Percentiles rank a stretch among this genome's conserved stretches.
phyloP scores from a whole-genome alignment of 2,888 invertebrate species.

The Dolichomitus sp. region DNA sequence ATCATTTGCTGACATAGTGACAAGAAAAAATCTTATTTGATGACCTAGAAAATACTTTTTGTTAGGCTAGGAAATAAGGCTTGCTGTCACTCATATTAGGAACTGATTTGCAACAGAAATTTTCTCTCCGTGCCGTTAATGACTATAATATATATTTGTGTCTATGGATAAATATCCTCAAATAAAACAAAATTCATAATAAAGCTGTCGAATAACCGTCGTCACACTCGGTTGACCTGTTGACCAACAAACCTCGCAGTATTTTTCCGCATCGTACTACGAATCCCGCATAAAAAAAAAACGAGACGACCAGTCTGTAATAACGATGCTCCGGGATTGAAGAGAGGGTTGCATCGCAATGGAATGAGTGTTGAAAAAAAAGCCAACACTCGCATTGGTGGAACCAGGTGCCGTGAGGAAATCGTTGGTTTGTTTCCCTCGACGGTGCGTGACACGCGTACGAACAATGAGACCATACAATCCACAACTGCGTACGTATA shows the following conservation, averaged over 20 bases:
- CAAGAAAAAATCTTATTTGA: no score
- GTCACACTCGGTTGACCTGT: constrained; percentile 54
- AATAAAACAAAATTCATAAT: constrained; percentile 39
- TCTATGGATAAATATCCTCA: neutral
- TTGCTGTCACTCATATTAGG: no score
- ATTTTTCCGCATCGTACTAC: constrained; percentile 44
- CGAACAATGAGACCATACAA: constrained; percentile 78
- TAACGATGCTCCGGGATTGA: constrained; percentile 51
- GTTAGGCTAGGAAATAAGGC: no score
- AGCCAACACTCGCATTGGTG: constrained; percentile 69
- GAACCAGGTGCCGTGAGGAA: constrained; percentile 81
- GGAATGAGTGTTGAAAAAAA: constrained; percentile 67
- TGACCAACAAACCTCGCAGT: constrained; percentile 61
- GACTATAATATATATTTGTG: neutral
- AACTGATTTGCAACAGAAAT: no score
- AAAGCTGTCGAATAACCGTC: constrained; percentile 37
- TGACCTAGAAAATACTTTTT: no score
- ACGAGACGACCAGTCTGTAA: constrained; percentile 49
- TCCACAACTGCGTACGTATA: constrained; percentile 42
- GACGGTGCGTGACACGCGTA: constrained; percentile 81
- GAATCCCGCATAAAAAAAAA: constrained; percentile 39
- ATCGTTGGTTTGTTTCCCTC: constrained; percentile 81
- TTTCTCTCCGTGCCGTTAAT: no score
- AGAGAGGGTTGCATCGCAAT: constrained; percentile 40
- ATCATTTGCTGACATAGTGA: no score